phyloP scores from a whole-genome alignment of 2,113 vertebrate species.

The Prolemur simus region DNA sequence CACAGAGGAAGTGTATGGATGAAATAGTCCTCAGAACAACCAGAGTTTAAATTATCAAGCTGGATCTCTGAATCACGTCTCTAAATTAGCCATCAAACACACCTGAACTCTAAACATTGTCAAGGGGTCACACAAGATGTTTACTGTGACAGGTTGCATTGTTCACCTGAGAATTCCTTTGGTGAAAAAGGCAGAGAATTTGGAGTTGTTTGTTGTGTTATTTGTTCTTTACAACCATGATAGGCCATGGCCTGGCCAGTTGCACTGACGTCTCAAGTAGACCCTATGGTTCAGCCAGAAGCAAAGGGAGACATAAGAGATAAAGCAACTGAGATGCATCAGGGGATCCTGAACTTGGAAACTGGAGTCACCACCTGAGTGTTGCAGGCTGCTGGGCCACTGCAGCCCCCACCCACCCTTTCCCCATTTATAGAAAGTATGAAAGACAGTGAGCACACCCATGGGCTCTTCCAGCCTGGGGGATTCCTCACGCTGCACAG shows the following conservation, averaged over 20 bases:
- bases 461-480: not conserved
- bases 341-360: not conserved
- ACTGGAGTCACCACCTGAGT: not conserved
- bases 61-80: not conserved
- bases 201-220: not conserved
- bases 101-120: not conserved
- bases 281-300: not conserved
- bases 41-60: not conserved
- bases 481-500: not conserved
- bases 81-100: not conserved
- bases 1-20: not conserved
- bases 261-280: not conserved
- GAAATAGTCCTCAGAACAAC: not conserved
- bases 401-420: not conserved
- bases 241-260: not conserved
- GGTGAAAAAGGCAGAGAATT: conserved; percentile 2
- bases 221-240: not conserved
- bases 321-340: not conserved
- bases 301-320: not conserved
- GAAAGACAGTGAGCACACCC: not conserved
- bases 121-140: not conserved
- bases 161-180: not conserved
- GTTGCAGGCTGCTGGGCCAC: not conserved
- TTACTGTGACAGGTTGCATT: not conserved
- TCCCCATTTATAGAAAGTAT: not conserved